These are phyloP conservation scores for Coryphaenoides rupestris DNA, from an alignment of 2,113 vertebrate genomes.

Conservation along the genomic window DNA sequence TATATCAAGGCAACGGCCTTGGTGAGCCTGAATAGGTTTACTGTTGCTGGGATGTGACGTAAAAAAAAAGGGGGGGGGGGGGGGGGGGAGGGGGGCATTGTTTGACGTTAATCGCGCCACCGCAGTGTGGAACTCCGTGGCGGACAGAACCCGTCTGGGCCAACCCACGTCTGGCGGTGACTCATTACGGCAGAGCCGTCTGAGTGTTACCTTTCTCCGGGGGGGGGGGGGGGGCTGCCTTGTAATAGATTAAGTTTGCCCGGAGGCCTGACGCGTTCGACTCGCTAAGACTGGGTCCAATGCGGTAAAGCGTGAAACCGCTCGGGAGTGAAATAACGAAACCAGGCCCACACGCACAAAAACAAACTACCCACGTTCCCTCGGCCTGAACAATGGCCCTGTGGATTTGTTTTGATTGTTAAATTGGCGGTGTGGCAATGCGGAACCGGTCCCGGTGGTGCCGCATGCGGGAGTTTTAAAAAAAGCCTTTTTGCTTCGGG, in stretches of 20 bases:
- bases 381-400: constrained; percentile 35
- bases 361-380: constrained; percentile 17
- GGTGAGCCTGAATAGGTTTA: constrained; percentile 43
- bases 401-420: constrained; percentile 44
- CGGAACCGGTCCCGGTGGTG: constrained; percentile 53
- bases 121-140: constrained; percentile 43
- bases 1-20: constrained; percentile 45
- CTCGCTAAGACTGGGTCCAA: constrained; percentile 45
- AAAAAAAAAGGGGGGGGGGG: too few species aligned
- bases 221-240: constrained; percentile 11
- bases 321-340: constrained; percentile 20
- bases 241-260: constrained; percentile 50
- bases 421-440: constrained; percentile 56
- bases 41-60: constrained; percentile 52
- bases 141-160: constrained; percentile 44
- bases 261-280: constrained; percentile 28
- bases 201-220: constrained; percentile 36
- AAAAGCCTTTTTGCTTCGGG: constrained; percentile 17
- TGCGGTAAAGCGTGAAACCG: constrained; percentile 37
- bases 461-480: constrained; percentile 58
- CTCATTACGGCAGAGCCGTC: constrained; percentile 45
- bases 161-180: constrained; percentile 36
- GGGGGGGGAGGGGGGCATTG: constrained; percentile 45
- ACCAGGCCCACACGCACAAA: constrained; percentile 42
- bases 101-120: constrained; percentile 44